These are phyloP conservation scores for Engystomops pustulosus DNA, from an alignment of 2,113 vertebrate species.

Conservation along the genomic window DNA sequence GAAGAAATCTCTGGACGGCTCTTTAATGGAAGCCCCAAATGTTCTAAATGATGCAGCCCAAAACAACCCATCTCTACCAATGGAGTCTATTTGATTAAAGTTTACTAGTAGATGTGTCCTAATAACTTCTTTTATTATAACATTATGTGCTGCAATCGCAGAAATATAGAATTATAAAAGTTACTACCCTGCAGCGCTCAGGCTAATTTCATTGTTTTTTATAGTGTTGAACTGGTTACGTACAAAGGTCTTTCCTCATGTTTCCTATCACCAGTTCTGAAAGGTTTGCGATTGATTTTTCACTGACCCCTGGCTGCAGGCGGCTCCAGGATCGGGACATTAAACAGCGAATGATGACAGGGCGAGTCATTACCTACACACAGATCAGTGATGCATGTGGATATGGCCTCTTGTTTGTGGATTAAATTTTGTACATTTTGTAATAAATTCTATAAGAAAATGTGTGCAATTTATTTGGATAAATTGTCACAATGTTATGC, in stretches of 20 bases:
- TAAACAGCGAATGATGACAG: neutral
- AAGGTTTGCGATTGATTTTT: neutral
- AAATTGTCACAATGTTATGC: too few species aligned
- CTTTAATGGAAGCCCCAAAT: too few species aligned
- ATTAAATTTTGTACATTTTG: neutral
- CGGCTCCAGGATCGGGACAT: neutral
- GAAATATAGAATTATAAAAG: too few species aligned
- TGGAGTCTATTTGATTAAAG: too few species aligned
- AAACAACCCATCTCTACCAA: too few species aligned
- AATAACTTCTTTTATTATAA: too few species aligned
- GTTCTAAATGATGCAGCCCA: too few species aligned
- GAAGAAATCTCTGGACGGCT: too few species aligned
- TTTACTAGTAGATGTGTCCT: too few species aligned
- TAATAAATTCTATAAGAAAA: constrained; percentile 13
- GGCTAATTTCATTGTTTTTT: neutral
- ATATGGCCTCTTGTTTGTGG: neutral
- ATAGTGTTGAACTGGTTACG: neutral
- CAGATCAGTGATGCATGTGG: neutral
- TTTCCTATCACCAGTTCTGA: neutral
- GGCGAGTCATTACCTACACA: neutral
- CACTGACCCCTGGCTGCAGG: neutral
- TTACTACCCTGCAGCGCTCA: too few species aligned
- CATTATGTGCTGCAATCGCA: too few species aligned
- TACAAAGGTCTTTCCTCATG: neutral
- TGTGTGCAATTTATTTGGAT: too few species aligned